Conservation (phyloP, 2,797 vertebrate species). For the Gorsachius magnificus region DNA sequence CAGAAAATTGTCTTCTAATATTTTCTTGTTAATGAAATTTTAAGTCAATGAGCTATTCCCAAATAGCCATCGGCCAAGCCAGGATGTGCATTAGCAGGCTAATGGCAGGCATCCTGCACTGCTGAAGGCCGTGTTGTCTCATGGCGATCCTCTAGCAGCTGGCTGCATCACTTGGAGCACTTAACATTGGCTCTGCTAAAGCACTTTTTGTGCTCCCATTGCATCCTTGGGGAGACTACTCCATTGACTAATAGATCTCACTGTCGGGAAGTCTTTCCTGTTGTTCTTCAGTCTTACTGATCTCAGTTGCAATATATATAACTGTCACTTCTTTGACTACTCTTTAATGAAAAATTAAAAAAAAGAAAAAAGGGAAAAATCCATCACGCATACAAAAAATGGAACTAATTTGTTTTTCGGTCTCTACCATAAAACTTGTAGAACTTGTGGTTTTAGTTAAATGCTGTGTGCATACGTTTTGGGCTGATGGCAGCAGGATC, state of each 20-base stretch:
- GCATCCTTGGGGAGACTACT: slow-evolving; percentile 14
- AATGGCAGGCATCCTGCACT: background rate
- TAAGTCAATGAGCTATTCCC: slow-evolving; percentile 33
- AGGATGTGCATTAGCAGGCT: slow-evolving; percentile 57
- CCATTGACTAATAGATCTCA: background rate
- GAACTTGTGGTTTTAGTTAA: background rate
- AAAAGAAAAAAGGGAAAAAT: background rate
- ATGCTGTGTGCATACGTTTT: background rate
- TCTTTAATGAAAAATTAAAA: background rate
- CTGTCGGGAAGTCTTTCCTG: slow-evolving; percentile 20
- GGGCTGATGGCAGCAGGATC: background rate
- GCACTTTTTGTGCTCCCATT: background rate
- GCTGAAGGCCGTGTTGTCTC: background rate
- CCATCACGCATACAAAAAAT: background rate
- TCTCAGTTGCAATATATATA: background rate
- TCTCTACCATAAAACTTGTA: background rate
- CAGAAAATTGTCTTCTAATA: background rate
- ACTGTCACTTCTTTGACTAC: background rate
- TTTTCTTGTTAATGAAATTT: slow-evolving; percentile 46
- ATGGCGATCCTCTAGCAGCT: background rate
- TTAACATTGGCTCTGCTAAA: slow-evolving; percentile 12
- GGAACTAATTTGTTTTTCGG: background rate
- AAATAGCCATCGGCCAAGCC: background rate
- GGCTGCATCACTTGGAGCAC: slow-evolving; percentile 6
- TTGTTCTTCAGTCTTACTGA: background rate